phyloP scores from a whole-genome alignment of 2,797 vertebrate genomes.

The Periparus ater region DNA sequence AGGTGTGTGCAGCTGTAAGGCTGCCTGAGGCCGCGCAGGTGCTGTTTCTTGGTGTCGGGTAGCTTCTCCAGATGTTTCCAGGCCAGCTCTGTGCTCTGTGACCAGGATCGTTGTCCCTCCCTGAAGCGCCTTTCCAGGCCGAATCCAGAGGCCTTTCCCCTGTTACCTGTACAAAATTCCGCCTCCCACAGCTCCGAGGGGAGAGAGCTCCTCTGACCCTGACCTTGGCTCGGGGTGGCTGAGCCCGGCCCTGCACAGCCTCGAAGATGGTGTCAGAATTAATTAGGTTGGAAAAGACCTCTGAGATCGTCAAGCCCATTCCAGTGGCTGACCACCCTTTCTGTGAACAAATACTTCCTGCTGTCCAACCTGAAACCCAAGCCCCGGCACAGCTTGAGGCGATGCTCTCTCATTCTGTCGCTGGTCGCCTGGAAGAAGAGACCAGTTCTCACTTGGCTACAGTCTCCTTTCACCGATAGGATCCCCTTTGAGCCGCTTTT shows the following conservation, averaged over 20 bases:
- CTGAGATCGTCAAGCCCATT: not conserved
- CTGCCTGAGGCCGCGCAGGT: not conserved
- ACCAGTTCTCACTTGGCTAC: not conserved
- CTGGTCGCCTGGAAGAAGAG: not conserved
- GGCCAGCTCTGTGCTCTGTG: not conserved
- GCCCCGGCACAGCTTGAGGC: not conserved
- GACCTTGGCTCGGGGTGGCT: no score
- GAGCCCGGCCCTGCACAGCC: not conserved
- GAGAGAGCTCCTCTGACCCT: no score
- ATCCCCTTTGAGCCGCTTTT: not conserved
- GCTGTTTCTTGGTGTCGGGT: not conserved
- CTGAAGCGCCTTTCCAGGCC: not conserved
- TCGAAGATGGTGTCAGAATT: not conserved
- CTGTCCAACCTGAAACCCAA: not conserved
- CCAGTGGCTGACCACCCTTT: not conserved
- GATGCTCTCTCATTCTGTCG: not conserved
- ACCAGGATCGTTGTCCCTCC: accelerated
- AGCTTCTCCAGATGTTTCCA: not conserved
- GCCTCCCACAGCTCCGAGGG: no score
- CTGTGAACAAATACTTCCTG: not conserved
- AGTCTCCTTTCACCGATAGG: not conserved
- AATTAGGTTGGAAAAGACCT: not conserved
- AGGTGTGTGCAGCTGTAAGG: not conserved
- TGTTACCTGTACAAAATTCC: accelerated
- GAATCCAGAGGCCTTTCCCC: not conserved